phyloP scores from a whole-genome alignment of 2,888 invertebrate species.

The Noctua fimbriata region DNA sequence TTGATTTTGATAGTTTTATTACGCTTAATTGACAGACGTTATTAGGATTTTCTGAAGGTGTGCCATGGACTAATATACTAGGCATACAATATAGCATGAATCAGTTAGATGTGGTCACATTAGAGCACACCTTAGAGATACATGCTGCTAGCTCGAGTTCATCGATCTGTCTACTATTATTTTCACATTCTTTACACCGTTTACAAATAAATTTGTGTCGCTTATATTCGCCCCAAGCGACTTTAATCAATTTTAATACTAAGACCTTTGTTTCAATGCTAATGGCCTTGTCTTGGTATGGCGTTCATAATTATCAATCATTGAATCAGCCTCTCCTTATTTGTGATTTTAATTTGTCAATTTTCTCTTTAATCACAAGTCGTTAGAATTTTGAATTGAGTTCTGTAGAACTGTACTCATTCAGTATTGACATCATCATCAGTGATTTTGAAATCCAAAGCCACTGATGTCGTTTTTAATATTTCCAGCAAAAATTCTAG shows the following conservation, averaged over 20 bases:
- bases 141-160: background rate
- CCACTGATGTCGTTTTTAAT: conserved; percentile 52
- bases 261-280: background rate
- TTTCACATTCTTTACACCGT: background rate
- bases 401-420: background rate
- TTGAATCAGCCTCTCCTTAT: background rate
- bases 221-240: background rate
- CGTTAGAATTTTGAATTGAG: background rate
- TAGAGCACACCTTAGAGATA: background rate
- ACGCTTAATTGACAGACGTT: background rate
- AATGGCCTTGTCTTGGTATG: background rate
- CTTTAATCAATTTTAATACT: background rate
- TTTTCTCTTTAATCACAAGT: background rate
- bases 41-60: background rate
- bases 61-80: background rate
- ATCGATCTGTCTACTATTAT: background rate
- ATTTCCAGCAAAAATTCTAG: conserved; percentile 91
- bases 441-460: conserved; percentile 44
- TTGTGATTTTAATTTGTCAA: background rate
- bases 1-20: background rate
- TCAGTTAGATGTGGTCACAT: background rate
- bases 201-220: background rate
- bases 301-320: background rate
- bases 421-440: conserved; percentile 21
- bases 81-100: background rate